These are phyloP conservation scores for Syrista parreyssii DNA, from an alignment of 2,888 invertebrate species.

Conservation along the genomic window DNA sequence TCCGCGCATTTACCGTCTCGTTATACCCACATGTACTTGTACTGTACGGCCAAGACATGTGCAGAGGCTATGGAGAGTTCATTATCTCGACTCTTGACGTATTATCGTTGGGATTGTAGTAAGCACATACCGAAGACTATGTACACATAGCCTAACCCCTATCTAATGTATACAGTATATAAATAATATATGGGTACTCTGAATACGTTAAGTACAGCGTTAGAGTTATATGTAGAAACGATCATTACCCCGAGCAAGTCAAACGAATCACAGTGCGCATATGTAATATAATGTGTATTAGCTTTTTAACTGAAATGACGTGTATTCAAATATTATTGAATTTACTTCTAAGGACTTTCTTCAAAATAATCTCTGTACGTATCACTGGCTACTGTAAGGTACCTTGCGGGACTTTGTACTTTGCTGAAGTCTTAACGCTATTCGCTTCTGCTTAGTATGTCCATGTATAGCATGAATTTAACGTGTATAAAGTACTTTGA, in stretches of 20 bases:
- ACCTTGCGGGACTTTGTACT: background rate
- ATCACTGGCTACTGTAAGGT: background rate
- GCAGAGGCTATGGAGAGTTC: background rate
- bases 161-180: background rate
- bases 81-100: slow-evolving; percentile 1
- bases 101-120: background rate
- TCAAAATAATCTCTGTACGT: background rate
- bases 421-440: background rate
- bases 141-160: background rate
- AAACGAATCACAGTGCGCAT: background rate
- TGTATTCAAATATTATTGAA: background rate
- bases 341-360: background rate
- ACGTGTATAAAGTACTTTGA: background rate
- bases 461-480: background rate
- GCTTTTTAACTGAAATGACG: background rate
- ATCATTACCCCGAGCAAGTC: background rate
- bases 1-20: background rate
- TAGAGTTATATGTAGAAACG: background rate
- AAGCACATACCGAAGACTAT: background rate
- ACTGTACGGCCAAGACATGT: background rate
- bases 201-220: background rate
- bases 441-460: background rate
- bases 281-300: background rate
- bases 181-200: background rate
- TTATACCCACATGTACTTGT: background rate